These are phyloP conservation scores for Shargacucullia verbasci DNA, from an alignment of 2,888 invertebrate genomes.

Conservation along the genomic window DNA sequence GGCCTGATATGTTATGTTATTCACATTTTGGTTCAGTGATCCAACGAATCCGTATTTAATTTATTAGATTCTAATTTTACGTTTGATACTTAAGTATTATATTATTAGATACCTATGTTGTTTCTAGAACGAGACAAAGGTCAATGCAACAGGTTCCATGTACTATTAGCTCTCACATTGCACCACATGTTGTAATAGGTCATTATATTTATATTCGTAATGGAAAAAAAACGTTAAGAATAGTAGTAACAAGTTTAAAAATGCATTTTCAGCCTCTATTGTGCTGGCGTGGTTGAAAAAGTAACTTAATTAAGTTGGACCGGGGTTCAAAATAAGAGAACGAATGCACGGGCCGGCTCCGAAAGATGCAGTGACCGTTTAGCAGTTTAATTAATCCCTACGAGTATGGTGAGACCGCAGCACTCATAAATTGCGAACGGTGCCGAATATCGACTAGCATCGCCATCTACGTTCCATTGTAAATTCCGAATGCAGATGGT, in stretches of 20 bases:
- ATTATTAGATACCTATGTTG: neutral
- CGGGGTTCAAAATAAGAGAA: conserved; percentile 44
- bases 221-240: neutral
- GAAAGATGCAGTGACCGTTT: conserved; percentile 55
- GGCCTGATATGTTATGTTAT: too few relatives aligned
- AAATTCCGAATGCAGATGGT: conserved; percentile 19
- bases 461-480: conserved; percentile 24
- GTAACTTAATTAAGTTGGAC: conserved; percentile 37
- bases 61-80: conserved; percentile 3
- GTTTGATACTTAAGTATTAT: conserved; percentile 1
- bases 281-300: conserved; percentile 23
- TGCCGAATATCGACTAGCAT: conserved; percentile 36
- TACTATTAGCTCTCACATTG: conserved; percentile 2
- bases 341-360: conserved; percentile 20
- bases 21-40: too few relatives aligned
- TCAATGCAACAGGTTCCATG: conserved; percentile 29
- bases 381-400: conserved; percentile 63
- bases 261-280: conserved; percentile 19
- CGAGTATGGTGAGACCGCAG: conserved; percentile 39
- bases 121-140: conserved; percentile 18
- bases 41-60: too few relatives aligned
- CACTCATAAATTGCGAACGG: conserved; percentile 53
- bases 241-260: conserved; percentile 12
- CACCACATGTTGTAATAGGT: conserved; percentile 12
- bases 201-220: conserved; percentile 8